Evolutionary conservation across 2,797 vertebrate species (phyloP), one percentile per base, ranked within the genome.

Genomic region (Otolemur crassicaudatus): DNA sequence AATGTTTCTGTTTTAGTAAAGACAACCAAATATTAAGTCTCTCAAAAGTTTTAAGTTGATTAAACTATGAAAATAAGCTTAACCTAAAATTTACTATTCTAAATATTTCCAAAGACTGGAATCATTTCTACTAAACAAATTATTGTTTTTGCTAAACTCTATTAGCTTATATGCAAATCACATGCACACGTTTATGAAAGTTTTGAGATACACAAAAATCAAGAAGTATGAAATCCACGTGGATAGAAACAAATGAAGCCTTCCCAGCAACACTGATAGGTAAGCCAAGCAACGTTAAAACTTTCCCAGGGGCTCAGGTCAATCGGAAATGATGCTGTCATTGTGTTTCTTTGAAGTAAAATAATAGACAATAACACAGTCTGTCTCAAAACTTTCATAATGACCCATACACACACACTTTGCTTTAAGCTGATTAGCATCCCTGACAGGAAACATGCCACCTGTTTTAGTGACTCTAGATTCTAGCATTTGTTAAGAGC

Each of bases 91-190:
- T 73, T 69, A 46, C 10, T 86, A 82, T 63, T 73, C 13, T 73
- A 65, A 90, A 23, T 88, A 82, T 82, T 92, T 77, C 56, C 17
- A 87, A 94, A 87, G 37, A 60, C 61, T 73, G 58, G 27, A 79
- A 20, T 94, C 17, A 87, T 91, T 70, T 93, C 56, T 63, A 83
- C 83, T 87, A 49, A 40, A 65, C 10, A 92, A 82, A 84, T 34
- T 85, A 40, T 69, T 56, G 70, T 84, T 95, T 58, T 90, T 82
- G 23, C 13, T 77, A 34, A 34, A 58, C 65, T 60, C 40, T 67
- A 22, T 69, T 37, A 23, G 8, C 9, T 83, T 34, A 22, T 27
- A 19, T 2, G 37, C 23, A 87, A 83, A 79, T 94, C 14, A 69
- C 72, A 67, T 31, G n/a, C 65, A 31, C 29, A n/a, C 29, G 13